A percentile compares a stretch with the other conserved stretches of the same genome.
Evolutionary conservation across 2,797 vertebrate species (phyloP).

Genomic region (Euphonia xanthogaster): DNA sequence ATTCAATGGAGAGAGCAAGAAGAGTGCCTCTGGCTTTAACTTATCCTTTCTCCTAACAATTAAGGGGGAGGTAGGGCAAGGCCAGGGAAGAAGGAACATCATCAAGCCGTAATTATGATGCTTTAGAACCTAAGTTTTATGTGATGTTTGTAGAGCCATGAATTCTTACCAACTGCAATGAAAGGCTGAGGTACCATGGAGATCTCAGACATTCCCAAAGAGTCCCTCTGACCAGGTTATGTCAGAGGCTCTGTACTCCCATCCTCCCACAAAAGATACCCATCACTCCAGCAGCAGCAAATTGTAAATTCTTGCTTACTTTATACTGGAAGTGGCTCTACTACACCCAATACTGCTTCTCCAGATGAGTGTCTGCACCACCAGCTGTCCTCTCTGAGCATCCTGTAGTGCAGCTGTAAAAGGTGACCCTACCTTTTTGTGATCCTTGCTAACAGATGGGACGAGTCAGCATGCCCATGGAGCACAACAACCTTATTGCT

Average conservation of each 20-base stretch:
- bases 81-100: neutral
- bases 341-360: neutral
- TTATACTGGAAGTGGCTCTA: neutral
- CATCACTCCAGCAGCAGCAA: accelerated
- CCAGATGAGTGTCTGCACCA: neutral
- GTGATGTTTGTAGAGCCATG: neutral
- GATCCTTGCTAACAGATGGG: neutral
- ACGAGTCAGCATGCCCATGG: accelerated
- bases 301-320: neutral
- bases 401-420: accelerated
- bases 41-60: neutral
- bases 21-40: neutral
- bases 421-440: neutral
- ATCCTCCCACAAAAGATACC: neutral
- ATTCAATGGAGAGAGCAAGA: neutral
- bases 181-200: neutral
- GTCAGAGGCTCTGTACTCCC: neutral
- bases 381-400: neutral
- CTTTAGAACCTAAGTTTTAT: neutral
- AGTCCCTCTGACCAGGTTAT: neutral
- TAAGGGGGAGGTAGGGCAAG: neutral
- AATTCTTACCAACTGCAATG: neutral
- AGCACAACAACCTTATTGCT: neutral
- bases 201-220: neutral
- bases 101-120: neutral